phyloP scores from a whole-genome alignment of 2,888 invertebrate genomes.

The Pantelozetes paolii region DNA sequence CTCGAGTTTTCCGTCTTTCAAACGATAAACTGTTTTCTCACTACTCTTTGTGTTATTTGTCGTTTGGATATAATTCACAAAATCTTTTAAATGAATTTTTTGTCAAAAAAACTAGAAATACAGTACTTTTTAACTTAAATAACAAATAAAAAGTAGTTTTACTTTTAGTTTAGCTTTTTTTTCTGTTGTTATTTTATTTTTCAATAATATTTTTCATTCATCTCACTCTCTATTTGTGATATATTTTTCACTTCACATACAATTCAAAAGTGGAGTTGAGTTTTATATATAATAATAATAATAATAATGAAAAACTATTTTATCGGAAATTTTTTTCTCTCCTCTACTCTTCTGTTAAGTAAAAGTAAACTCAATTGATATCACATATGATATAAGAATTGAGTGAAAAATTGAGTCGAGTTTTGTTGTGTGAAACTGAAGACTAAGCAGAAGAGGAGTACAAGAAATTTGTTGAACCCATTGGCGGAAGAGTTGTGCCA shows the following conservation, averaged over 20 bases:
- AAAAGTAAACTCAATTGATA: conserved; percentile 1
- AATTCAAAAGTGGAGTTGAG: not conserved
- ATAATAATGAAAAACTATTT: conserved; percentile 9
- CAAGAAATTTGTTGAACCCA: conserved; percentile 20
- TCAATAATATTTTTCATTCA: conserved; percentile 1
- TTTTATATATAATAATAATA: too few species aligned
- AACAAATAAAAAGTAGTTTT: conserved; percentile 3
- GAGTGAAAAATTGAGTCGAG: not conserved
- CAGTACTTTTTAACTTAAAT: not conserved
- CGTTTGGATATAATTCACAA: conserved; percentile 11
- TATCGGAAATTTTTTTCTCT: not conserved
- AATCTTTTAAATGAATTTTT: conserved; percentile 7
- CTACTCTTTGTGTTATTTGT: not conserved
- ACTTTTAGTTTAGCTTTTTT: not conserved
- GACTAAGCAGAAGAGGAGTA: not conserved
- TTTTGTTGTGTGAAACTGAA: not conserved
- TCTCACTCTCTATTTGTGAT: not conserved
- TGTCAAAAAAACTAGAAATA: not conserved
- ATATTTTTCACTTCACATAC: conserved; percentile 19
- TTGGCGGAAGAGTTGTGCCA: conserved; percentile 15
- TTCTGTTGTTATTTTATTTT: not conserved
- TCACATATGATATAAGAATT: conserved; percentile 18
- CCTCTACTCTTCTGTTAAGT: not conserved
- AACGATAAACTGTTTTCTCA: not conserved
- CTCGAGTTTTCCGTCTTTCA: not conserved